Percentiles rank a stretch among this genome's conserved stretches.
These are phyloP conservation scores for Argya squamiceps DNA, from an alignment of 2,797 vertebrate species.

Conservation along the genomic window DNA sequence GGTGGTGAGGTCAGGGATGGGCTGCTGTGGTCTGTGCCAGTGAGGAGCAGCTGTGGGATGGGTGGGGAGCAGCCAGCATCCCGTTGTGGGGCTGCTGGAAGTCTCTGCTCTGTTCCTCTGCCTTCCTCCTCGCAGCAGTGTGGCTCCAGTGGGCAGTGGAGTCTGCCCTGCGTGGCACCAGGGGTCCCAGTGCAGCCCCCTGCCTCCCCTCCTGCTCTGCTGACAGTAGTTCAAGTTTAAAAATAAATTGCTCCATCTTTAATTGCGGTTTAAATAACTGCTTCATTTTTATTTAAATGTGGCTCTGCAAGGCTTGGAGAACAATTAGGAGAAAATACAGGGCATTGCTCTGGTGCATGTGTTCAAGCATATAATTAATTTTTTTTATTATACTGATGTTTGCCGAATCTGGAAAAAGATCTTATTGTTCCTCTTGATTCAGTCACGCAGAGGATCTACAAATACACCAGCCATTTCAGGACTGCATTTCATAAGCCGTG, in stretches of 20 bases:
- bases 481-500: not conserved
- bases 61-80: not conserved
- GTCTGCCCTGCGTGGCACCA: not conserved
- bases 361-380: slow-evolving; percentile 75
- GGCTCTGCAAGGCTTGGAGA: slow-evolving; percentile 72
- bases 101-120: not conserved
- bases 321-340: slow-evolving; percentile 77
- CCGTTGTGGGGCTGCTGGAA: rapidly evolving
- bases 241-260: slow-evolving; percentile 76
- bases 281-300: slow-evolving; percentile 78
- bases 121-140: rapidly evolving
- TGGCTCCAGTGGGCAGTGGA: not conserved
- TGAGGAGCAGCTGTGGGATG: rapidly evolving
- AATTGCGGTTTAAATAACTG: slow-evolving; percentile 80
- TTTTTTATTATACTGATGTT: slow-evolving; percentile 70
- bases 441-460: slow-evolving; percentile 59
- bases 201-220: not conserved
- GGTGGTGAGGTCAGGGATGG: rapidly evolving
- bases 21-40: not conserved
- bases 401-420: slow-evolving; percentile 70
- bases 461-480: slow-evolving; percentile 37
- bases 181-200: not conserved
- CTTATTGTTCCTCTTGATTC: slow-evolving; percentile 47
- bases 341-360: slow-evolving; percentile 67
- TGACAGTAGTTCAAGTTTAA: slow-evolving; percentile 67